Conservation (phyloP, 2,113 vertebrate species). For the Cepphus grylle region DNA sequence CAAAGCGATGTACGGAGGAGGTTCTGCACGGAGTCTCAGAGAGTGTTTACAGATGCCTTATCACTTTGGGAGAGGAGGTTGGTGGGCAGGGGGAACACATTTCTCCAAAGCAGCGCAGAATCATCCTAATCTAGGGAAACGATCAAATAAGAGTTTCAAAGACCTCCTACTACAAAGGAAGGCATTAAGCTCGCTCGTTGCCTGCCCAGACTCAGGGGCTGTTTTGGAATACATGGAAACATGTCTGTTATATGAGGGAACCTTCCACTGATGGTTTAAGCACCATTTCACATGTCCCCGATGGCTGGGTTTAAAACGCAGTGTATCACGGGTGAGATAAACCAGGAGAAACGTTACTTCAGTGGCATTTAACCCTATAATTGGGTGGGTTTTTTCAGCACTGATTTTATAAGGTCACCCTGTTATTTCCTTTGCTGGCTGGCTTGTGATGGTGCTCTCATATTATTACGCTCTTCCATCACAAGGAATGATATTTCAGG, state of each 20-base stretch:
- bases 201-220: slow-evolving; percentile 1
- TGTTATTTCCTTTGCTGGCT: slow-evolving; percentile 26
- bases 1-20: slow-evolving; percentile 68
- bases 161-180: slow-evolving; percentile 65
- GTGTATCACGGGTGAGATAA: background rate
- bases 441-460: slow-evolving; percentile 11
- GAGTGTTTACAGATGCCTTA: slow-evolving; percentile 77
- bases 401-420: slow-evolving; percentile 41
- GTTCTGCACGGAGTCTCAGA: slow-evolving; percentile 57
- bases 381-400: background rate
- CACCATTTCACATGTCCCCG: slow-evolving; percentile 11
- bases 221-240: slow-evolving; percentile 31
- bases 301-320: background rate
- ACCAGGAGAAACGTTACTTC: background rate
- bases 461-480: slow-evolving; percentile 29
- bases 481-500: slow-evolving; percentile 54
- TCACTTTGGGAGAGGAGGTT: slow-evolving; percentile 14
- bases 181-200: slow-evolving; percentile 54
- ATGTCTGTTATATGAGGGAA: background rate
- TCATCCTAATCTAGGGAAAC: slow-evolving; percentile 51
- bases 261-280: slow-evolving; percentile 25
- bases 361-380: slow-evolving; percentile 24
- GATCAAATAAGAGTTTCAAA: slow-evolving; percentile 71
- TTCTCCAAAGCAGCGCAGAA: slow-evolving; percentile 57
- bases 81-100: slow-evolving; percentile 11